Percentiles rank a stretch among this genome's conserved stretches.
Evolutionary conservation across 2,113 vertebrate species (phyloP).

Genomic region (Calidris pygmaea): DNA sequence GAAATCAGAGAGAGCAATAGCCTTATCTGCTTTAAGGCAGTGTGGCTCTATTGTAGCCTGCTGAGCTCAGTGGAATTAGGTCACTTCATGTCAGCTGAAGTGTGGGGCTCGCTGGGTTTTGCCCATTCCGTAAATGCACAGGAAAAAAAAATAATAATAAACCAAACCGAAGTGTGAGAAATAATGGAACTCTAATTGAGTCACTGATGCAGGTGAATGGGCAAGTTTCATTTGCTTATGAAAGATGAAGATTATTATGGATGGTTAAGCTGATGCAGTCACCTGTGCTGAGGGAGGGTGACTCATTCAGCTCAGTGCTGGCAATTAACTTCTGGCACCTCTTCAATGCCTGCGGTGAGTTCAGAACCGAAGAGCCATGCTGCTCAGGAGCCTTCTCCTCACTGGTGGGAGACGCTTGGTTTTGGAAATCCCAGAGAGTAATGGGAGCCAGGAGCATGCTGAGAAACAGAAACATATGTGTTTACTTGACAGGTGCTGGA

Average conservation of each 20-base stretch:
- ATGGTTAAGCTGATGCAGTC: not conserved
- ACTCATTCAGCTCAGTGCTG: not conserved
- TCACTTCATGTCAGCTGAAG: not conserved
- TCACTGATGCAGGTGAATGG: not conserved
- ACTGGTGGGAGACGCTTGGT: accelerated
- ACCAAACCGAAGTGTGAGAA: not conserved
- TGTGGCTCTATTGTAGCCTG: not conserved
- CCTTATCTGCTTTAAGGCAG: not conserved
- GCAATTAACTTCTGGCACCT: not conserved
- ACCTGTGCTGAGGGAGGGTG: not conserved
- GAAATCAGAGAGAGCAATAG: not conserved
- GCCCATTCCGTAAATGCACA: not conserved
- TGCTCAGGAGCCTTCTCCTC: not conserved
- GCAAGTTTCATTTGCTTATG: not conserved
- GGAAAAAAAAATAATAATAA: not conserved
- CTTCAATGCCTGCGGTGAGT: not conserved
- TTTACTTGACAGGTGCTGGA: not conserved
- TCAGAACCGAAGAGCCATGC: not conserved
- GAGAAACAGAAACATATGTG: not conserved
- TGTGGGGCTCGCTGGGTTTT: not conserved
- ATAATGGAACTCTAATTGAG: not conserved
- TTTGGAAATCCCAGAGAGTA: not conserved
- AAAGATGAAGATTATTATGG: not conserved
- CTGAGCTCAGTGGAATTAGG: not conserved
- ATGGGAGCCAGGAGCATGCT: not conserved